Percentiles rank a stretch among this genome's conserved stretches.
These are phyloP conservation scores for Holacanthella duospinosa DNA, from an alignment of 2,888 invertebrate genomes.

Conservation along the genomic window DNA sequence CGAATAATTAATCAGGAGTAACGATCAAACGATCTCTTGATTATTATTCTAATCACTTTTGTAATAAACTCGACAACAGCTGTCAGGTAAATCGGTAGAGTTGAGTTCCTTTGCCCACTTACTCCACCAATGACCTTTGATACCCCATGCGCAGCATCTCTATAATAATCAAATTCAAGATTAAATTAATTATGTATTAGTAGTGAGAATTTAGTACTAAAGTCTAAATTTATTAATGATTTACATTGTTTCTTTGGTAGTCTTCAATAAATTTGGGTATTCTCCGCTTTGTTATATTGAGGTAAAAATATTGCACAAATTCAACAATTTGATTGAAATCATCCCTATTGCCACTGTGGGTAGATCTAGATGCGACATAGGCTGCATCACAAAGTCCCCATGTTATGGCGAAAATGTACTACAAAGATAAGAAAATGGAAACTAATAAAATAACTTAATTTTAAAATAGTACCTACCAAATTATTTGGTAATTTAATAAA, in stretches of 20 bases:
- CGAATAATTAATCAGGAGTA: no score
- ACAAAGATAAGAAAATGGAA: not conserved
- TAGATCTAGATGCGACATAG: not conserved
- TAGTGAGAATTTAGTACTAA: not conserved
- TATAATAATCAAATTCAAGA: not conserved
- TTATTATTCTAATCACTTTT: not conserved
- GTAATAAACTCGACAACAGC: not conserved
- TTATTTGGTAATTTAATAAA: not conserved
- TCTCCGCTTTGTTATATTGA: not conserved
- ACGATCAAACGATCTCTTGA: not conserved
- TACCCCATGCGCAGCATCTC: not conserved
- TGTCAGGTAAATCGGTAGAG: not conserved
- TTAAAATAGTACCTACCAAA: not conserved
- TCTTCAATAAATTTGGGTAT: not conserved
- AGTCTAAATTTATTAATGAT: not conserved
- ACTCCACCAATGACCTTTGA: not conserved
- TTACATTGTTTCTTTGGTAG: not conserved
- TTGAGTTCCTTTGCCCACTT: not conserved
- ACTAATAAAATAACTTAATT: not conserved
- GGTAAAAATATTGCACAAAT: not conserved
- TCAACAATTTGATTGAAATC: not conserved
- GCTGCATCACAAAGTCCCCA: not conserved
- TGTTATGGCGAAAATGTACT: not conserved
- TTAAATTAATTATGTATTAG: not conserved
- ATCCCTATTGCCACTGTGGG: not conserved